Conservation (phyloP, 2,113 vertebrate genomes). For the Numenius arquata region DNA sequence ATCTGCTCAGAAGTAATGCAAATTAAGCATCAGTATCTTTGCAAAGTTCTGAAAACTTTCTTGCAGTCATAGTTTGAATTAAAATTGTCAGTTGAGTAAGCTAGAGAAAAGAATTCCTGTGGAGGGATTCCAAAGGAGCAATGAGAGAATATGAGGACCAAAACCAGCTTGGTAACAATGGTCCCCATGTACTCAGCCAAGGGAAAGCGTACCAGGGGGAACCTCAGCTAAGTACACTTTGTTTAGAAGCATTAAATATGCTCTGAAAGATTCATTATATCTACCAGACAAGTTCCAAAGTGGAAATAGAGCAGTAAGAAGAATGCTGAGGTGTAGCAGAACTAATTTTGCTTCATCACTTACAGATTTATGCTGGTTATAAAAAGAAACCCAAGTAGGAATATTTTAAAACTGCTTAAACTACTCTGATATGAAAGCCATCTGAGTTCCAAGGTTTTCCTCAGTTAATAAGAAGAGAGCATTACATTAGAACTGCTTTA, state of each 20-base stretch:
- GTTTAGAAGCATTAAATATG: neutral
- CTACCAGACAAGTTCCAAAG: neutral
- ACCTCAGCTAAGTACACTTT: neutral
- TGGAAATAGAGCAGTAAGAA: neutral
- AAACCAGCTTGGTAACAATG: neutral
- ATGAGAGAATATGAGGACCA: neutral
- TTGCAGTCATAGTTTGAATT: neutral
- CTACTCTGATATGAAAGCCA: neutral
- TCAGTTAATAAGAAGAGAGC: neutral
- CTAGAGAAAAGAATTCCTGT: neutral
- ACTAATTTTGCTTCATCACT: neutral
- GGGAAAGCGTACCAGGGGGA: neutral
- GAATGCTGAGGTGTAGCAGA: neutral
- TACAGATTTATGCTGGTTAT: neutral
- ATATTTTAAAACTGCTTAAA: neutral
- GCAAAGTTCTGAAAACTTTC: neutral
- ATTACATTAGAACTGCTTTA: neutral
- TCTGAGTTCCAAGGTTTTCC: neutral
- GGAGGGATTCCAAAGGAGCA: neutral
- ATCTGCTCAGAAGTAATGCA: neutral
- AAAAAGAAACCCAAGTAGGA: neutral
- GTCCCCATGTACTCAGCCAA: neutral
- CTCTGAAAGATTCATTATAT: neutral
- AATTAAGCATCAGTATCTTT: neutral
- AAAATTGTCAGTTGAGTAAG: neutral